These are phyloP conservation scores for Amblyopsis hoosieri DNA, from an alignment of 2,797 vertebrate genomes.

Conservation along the genomic window DNA sequence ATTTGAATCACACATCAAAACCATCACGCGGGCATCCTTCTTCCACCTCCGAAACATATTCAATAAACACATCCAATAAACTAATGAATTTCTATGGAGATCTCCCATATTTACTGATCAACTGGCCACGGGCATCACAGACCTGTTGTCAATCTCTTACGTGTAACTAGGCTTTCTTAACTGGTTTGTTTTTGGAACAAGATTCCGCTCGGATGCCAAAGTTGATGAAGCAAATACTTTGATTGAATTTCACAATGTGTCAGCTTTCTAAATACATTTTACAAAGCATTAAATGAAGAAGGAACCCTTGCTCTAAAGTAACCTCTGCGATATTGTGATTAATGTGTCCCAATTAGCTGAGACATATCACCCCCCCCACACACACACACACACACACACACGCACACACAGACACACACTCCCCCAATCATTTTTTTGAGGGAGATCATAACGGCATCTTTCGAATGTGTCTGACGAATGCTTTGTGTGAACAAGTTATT, in stretches of 20 bases:
- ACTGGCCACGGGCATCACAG: too few species aligned
- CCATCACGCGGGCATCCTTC: too few species aligned
- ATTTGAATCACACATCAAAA: too few species aligned
- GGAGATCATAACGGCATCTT: slow-evolving; percentile 46
- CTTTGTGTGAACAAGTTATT: slow-evolving; percentile 43
- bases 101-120: too few species aligned
- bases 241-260: slow-evolving; percentile 45
- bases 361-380: slow-evolving; percentile 24
- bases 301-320: slow-evolving; percentile 60
- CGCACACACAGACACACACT: neutral
- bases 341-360: slow-evolving; percentile 61
- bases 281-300: slow-evolving; percentile 55
- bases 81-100: too few species aligned
- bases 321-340: slow-evolving; percentile 58
- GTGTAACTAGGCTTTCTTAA: too few species aligned
- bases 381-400: too few species aligned
- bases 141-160: too few species aligned
- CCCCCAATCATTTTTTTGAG: slow-evolving; percentile 38
- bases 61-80: too few species aligned
- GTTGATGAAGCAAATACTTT: slow-evolving; percentile 4
- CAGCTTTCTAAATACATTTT: slow-evolving; percentile 53
- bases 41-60: too few species aligned
- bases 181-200: slow-evolving; percentile 8
- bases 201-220: too few species aligned
- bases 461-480: slow-evolving; percentile 58